Base-by-base conservation (phyloP, 2,113 vertebrate species). In the Rhabdornis inornatus region DNA sequence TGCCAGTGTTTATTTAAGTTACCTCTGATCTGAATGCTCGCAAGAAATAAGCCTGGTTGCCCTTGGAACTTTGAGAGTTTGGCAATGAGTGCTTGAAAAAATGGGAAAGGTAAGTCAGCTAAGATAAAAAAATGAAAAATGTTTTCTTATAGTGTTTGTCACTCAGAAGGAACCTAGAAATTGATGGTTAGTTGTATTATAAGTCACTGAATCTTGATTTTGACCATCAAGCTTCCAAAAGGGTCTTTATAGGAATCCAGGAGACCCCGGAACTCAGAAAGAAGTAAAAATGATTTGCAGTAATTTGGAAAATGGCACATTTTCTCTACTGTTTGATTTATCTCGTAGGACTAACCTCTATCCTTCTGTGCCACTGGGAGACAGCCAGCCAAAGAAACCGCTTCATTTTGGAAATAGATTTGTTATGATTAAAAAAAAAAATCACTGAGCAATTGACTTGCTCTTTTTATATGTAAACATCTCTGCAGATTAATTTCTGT, bases 401-500 rank as follows among this genome's bases (percentile, higher is more conserved):
- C 66, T 68, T 84, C 45, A 82, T 89, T 96, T 96, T 94, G 60
- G 86, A 95, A 95, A 96, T 22, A 93, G 71, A 90, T 92, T 96
- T 96, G 61, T 90, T 89, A 92, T 90, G 92, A 96, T 93, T 89
- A 44, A 57, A 85, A 96, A 85, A 96, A 52, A 80, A 91, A 69
- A 82, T 47, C 68, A 78, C 78, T 56, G 63, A 95, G 61, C 63
- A 96, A 96, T 35, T 95, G 92, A 95, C 76, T 93, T 94, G 68
- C 57, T 89, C n/a, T 84, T 97, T 97, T 96, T 74, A 89, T 63
- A 94, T 91, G 69, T 96, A 97, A 98, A 96, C 27, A 69, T 96
- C 95, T 97, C 92, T 82, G 66, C 75, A 96, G 95, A 97, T 98
- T 97, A 98, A 95, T 97, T 98, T 97, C 87, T 95, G 91, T 83